A percentile compares a stretch with the other conserved stretches of the same genome.
phyloP scores from a whole-genome alignment of 2,113 vertebrate genomes.

The Pachycephala philippinensis region DNA sequence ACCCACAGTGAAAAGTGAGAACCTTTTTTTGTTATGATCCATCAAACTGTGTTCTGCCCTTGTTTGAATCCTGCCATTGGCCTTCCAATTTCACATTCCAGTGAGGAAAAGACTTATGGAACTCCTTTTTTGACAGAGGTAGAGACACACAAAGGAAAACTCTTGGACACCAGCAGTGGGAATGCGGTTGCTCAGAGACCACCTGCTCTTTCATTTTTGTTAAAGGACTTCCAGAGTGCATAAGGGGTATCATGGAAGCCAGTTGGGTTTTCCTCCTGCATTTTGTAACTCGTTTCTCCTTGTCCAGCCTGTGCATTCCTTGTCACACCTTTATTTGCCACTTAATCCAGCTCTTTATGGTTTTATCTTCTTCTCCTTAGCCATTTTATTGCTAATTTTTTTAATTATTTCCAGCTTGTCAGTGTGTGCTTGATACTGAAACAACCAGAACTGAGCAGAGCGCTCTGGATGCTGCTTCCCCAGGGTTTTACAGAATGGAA shows the following conservation, averaged over 20 bases:
- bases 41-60: not conserved
- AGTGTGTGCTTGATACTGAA: not conserved
- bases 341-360: not conserved
- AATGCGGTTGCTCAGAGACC: not conserved
- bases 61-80: not conserved
- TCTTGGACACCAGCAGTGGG: not conserved
- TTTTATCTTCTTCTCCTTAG: not conserved
- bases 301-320: not conserved
- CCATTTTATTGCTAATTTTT: not conserved
- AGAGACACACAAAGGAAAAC: not conserved
- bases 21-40: not conserved
- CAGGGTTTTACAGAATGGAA: not conserved
- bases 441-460: not conserved
- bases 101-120: not conserved
- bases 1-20: not conserved
- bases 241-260: not conserved
- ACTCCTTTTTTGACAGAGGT: not conserved
- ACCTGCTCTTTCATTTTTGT: not conserved
- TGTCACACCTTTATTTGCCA: not conserved
- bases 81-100: not conserved
- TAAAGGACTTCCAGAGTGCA: not conserved
- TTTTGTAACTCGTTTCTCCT: not conserved
- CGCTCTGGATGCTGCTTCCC: not conserved
- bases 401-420: not conserved
- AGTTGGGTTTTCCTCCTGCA: not conserved